phyloP scores from a whole-genome alignment of 2,113 vertebrate genomes.

The Tachysurus fulvidraco region DNA sequence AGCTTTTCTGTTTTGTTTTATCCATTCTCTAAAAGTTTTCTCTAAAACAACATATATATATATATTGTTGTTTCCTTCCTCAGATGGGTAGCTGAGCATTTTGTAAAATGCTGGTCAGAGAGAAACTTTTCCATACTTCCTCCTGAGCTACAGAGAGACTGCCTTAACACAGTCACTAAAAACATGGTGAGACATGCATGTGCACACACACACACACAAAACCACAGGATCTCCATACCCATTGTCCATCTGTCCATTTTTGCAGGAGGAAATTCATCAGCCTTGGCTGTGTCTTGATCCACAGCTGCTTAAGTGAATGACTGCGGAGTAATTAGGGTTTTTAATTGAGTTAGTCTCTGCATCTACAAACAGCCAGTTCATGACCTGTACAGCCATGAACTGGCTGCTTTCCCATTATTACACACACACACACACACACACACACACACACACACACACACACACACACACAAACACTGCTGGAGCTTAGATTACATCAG shows the following conservation, averaged over 20 bases:
- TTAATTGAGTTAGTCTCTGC: conserved; percentile 44
- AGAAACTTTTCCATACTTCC: conserved; percentile 86
- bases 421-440: conserved; percentile 30
- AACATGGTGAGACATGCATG: conserved; percentile 79
- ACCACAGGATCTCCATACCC: neutral
- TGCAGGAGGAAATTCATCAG: conserved; percentile 17
- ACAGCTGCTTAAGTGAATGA: conserved; percentile 31
- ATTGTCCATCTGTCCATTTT: neutral
- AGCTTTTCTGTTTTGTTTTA: neutral
- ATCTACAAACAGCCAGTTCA: neutral
- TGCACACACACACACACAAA: conserved; percentile 14
- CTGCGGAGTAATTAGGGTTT: conserved; percentile 28
- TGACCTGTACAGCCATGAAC: conserved; percentile 20
- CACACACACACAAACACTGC: conserved; percentile 25
- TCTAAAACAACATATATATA: neutral
- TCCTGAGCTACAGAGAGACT: conserved; percentile 83
- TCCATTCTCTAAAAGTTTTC: neutral
- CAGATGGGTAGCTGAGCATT: conserved; percentile 90
- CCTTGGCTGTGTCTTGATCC: conserved; percentile 29
- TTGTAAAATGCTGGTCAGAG: conserved; percentile 89
- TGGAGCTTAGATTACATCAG: conserved; percentile 32
- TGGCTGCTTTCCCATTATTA: conserved; percentile 19
- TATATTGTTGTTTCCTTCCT: conserved; percentile 37
- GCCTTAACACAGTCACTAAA: conserved; percentile 77
- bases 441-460: conserved; percentile 18